Conservation (phyloP, 2,113 vertebrate species). For the Triplophysa dalaica region DNA sequence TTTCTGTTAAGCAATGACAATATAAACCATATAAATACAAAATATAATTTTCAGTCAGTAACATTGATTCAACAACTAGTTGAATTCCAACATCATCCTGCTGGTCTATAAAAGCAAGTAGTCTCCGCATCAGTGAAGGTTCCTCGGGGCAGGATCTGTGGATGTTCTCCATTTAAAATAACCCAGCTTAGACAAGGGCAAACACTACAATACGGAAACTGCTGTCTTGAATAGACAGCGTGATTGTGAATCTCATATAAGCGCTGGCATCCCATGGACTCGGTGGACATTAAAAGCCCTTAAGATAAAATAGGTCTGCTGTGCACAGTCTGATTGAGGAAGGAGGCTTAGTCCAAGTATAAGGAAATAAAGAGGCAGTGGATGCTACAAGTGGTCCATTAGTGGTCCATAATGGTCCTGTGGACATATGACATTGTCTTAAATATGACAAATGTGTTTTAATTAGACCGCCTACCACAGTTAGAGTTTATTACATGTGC, state of each 20-base stretch:
- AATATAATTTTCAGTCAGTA: not conserved
- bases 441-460: conserved; percentile 17
- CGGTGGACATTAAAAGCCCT: conserved; percentile 28
- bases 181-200: conserved; percentile 5
- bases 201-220: conserved; percentile 40
- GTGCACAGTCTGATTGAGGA: not conserved
- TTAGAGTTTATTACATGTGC: not conserved
- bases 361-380: not conserved
- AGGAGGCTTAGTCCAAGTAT: not conserved
- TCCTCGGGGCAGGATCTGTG: conserved; percentile 22
- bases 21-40: too few species aligned
- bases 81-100: not conserved
- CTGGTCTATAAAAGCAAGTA: conserved; percentile 22
- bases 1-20: too few species aligned
- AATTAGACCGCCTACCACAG: not conserved
- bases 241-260: conserved; percentile 37
- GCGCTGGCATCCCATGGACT: conserved; percentile 43
- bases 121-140: not conserved
- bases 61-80: not conserved
- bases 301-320: conserved; percentile 37
- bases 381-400: not conserved
- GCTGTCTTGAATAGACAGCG: conserved; percentile 29
- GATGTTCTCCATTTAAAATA: conserved; percentile 32
- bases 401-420: not conserved
- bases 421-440: not conserved